A percentile compares a stretch with the other conserved stretches of the same genome.
phyloP scores from a whole-genome alignment of 2,888 invertebrate genomes.

The Ligdia adustata region DNA sequence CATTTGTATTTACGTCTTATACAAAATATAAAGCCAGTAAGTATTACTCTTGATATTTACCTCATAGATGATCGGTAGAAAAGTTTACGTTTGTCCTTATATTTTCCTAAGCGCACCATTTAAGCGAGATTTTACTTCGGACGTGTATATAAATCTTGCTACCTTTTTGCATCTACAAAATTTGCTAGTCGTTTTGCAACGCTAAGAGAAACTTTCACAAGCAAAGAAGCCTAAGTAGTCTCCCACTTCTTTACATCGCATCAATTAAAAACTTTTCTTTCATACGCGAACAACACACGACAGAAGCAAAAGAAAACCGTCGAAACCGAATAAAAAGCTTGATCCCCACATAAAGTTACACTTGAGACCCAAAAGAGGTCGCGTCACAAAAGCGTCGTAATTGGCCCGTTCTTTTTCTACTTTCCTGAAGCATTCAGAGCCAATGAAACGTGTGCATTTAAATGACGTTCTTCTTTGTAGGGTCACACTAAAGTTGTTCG shows the following conservation, averaged over 20 bases:
- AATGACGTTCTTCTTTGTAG: slow-evolving; percentile 83
- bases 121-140: no score
- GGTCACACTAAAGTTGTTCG: slow-evolving; percentile 80
- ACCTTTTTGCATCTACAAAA: no score
- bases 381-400: slow-evolving; percentile 81
- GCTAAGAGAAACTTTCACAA: no score
- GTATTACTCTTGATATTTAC: no score
- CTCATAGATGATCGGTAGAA: no score
- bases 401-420: slow-evolving; percentile 83
- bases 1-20: no score
- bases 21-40: no score
- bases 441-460: slow-evolving; percentile 85
- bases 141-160: no score
- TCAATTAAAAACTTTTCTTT: slow-evolving; percentile 31
- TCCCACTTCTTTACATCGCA: slow-evolving; percentile 7
- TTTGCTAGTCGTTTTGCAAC: no score
- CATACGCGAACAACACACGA: slow-evolving; percentile 23
- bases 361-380: slow-evolving; percentile 78
- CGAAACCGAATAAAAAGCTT: slow-evolving; percentile 67
- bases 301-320: slow-evolving; percentile 37
- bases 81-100: no score
- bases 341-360: slow-evolving; percentile 76
- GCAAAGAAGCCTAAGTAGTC: neutral
- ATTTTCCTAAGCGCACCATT: no score
- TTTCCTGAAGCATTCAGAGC: slow-evolving; percentile 83